phyloP scores from a whole-genome alignment of 2,113 vertebrate species.

The Solea senegalensis region DNA sequence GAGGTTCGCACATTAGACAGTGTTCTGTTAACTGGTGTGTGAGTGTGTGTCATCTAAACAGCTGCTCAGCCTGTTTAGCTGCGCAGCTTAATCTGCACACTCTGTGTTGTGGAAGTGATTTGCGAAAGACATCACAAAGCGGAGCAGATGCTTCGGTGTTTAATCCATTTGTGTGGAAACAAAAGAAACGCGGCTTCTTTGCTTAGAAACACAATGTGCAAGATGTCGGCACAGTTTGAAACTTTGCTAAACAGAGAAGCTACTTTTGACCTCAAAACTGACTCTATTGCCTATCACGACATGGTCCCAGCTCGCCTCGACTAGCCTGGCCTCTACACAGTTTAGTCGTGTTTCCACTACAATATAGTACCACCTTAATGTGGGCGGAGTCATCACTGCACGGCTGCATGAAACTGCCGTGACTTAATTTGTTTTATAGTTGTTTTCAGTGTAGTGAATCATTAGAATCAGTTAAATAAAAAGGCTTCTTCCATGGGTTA shows the following conservation, averaged over 20 bases:
- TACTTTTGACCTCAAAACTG: neutral
- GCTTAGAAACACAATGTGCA: neutral
- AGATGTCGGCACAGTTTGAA: slow-evolving; percentile 1
- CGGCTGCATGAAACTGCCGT: no score
- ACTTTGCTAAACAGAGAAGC: neutral
- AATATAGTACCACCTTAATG: no score
- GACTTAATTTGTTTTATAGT: no score
- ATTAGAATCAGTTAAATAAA: no score
- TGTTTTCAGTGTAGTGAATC: no score
- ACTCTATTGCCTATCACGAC: neutral
- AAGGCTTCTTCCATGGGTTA: no score
- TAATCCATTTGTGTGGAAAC: slow-evolving; percentile 13
- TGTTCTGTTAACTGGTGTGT: slow-evolving; percentile 6
- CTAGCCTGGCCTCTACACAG: no score
- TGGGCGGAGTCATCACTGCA: no score
- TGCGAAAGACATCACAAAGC: slow-evolving; percentile 11
- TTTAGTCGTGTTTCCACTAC: no score
- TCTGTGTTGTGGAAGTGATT: slow-evolving; percentile 32
- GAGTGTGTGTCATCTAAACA: slow-evolving; percentile 31
- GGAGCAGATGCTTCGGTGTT: slow-evolving; percentile 10
- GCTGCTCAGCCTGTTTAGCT: slow-evolving; percentile 16
- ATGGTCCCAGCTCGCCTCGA: no score
- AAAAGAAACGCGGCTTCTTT: slow-evolving; percentile 1
- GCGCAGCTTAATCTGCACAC: slow-evolving; percentile 1
- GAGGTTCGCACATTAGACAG: neutral